Base-by-base conservation (phyloP, 1,140 invertebrate genomes). In the Euura saliciscinereae region DNA sequence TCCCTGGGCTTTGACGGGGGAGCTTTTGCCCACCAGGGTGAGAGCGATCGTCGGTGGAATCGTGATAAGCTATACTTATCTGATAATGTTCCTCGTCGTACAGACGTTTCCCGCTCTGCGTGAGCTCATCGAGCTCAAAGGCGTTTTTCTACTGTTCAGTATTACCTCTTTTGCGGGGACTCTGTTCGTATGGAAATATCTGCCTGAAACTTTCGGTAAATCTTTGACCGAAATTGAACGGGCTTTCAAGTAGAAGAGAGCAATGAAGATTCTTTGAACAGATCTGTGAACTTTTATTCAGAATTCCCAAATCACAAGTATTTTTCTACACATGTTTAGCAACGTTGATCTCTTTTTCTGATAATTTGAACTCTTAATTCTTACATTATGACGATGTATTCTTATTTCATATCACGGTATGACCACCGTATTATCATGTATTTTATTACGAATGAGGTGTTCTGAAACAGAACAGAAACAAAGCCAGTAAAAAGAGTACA, bases 151-250 rank as follows among this genome's bases (percentile, higher is more conserved):
- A 77, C 84, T 91, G 69, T 93, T 92, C 80, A 88, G 90, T 43
- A 81, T 86, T 4, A 85, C 90, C 6, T 92, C 92, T 45, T 78
- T 91, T 4, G 6, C 91, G 3, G 89, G 90, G 6, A 84, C 90
- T 13, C 74, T 88, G 8, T 90, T 93, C 78, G 84, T 92, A 43
- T 90, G 89, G 70, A 84, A 92, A 46, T 90, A 90, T 72, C 80
- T 95, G 43, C 94, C 94, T 2, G 94, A 95, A 87, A 95, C 94
- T 0, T 89, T 93, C 72, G 92, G 93, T 0, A 92, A 91, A 81
- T 90, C 85, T 6, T 89, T 95, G 69, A 74, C 77, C 8, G 88
- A 91, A 74, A 91, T 91, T 76, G 88, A 90, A 78, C 51, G 13
- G 10, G 10, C 13, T 4, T 59, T 59, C 51, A 59, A 59, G 13